These are phyloP conservation scores for Achroia grisella DNA, from an alignment of 1,140 invertebrate genomes.

Conservation along the genomic window DNA sequence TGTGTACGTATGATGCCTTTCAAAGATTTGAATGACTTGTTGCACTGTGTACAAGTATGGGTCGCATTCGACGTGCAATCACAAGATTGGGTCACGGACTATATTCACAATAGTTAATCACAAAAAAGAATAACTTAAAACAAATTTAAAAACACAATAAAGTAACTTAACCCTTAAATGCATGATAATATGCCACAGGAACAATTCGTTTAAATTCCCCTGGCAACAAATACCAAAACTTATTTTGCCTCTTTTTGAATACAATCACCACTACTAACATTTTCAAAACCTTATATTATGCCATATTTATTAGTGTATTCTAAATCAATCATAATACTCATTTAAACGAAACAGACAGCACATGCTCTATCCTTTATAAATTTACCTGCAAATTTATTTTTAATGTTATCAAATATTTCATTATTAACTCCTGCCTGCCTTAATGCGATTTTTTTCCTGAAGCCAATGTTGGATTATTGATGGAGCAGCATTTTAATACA, in stretches of 20 bases:
- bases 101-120: too few species aligned
- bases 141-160: too few species aligned
- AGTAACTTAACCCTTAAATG: too few species aligned
- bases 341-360: conserved; percentile 13
- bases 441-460: conserved; percentile 7
- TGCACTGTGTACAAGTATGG: too few species aligned
- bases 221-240: conserved; percentile 13
- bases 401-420: conserved; percentile 10
- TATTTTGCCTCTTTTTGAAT: conserved; percentile 4
- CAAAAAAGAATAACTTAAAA: too few species aligned
- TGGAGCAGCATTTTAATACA: conserved; percentile 8
- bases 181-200: conserved; percentile 7
- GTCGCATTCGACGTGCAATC: too few species aligned
- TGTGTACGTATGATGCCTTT: too few species aligned
- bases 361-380: conserved; percentile 9
- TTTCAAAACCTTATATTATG: conserved; percentile 16
- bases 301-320: conserved; percentile 15
- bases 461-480: conserved; percentile 11
- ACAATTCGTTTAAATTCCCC: conserved; percentile 11
- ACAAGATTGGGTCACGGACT: too few species aligned
- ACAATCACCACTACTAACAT: conserved; percentile 13
- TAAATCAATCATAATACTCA: conserved; percentile 12
- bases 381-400: conserved; percentile 10
- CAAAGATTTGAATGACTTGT: too few species aligned
- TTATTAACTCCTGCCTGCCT: conserved; percentile 7